Conservation (phyloP, 1,140 invertebrate genomes). For the Mesaphorura yosii region DNA sequence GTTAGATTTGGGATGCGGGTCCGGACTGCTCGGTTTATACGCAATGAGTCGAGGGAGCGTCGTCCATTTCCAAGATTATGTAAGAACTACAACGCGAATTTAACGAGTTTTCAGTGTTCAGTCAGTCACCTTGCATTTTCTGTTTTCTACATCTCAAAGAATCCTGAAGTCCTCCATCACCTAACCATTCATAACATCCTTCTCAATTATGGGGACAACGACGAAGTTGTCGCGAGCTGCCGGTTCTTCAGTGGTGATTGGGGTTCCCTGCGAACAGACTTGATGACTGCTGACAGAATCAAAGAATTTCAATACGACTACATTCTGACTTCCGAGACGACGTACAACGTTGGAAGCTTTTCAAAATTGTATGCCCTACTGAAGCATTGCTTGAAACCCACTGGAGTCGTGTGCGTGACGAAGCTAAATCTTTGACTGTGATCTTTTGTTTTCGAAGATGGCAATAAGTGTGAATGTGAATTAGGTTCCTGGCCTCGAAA, state of each 20-base stretch:
- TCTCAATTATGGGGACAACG: constrained; percentile 45
- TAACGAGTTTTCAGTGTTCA: constrained; percentile 3
- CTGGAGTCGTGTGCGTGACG: constrained; percentile 46
- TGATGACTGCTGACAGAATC: constrained; percentile 9
- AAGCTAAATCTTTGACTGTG: constrained; percentile 1
- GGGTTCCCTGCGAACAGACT: constrained; percentile 46
- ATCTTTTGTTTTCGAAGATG: constrained; percentile 7
- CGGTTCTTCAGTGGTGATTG: constrained; percentile 73
- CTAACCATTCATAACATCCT: constrained; percentile 67
- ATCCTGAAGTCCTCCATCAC: constrained; percentile 57
- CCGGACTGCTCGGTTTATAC: constrained; percentile 65
- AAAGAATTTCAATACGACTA: constrained; percentile 55
- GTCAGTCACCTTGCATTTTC: not conserved
- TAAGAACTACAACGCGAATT: constrained; percentile 46
- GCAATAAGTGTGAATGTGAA: constrained; percentile 1
- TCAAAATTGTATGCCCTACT: constrained; percentile 59
- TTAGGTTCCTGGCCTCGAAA: constrained; percentile 64
- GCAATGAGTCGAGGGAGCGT: constrained; percentile 49
- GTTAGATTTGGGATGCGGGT: constrained; percentile 76
- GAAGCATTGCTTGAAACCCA: constrained; percentile 48
- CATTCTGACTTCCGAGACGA: constrained; percentile 81
- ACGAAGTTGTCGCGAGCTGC: constrained; percentile 38
- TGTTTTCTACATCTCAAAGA: constrained; percentile 42
- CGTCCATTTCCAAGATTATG: constrained; percentile 84
- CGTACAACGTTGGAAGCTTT: constrained; percentile 72